A percentile compares a stretch with the other conserved stretches of the same genome.
Evolutionary conservation across 92 coral and sea anemone genomes (phyloP).

Genomic region (Muricea muricata): DNA sequence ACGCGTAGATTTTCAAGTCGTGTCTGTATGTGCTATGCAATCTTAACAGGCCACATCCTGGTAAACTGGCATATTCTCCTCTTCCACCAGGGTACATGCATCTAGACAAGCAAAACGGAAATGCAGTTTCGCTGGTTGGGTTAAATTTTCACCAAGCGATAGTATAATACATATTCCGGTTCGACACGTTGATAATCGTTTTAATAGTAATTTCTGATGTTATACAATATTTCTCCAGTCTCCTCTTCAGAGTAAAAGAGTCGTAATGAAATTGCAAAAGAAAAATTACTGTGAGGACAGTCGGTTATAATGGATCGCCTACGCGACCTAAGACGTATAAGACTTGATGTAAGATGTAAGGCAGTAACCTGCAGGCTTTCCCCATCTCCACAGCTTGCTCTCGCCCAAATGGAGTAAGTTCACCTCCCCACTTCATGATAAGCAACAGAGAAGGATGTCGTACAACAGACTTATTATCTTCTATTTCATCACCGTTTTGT

Average conservation of each 20-base stretch:
- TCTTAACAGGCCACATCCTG: conserved; percentile 93
- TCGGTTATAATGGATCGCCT: no score
- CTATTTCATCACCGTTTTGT: conserved; percentile 37
- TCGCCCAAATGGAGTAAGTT: conserved; percentile 88
- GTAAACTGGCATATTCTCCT: conserved; percentile 84
- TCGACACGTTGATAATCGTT: no score
- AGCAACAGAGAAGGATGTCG: conserved; percentile 67
- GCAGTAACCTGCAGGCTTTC: conserved; percentile 81
- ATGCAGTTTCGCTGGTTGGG: no score
- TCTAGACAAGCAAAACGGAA: conserved; percentile 62
- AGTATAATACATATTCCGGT: no score
- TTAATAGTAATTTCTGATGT: no score
- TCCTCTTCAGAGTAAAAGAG: no score
- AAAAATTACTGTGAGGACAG: no score
- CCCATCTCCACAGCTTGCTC: conserved; percentile 95
- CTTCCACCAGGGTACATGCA: conserved; percentile 97
- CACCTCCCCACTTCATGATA: conserved; percentile 99
- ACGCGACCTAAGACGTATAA: no score
- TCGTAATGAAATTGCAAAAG: no score
- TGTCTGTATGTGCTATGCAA: conserved; percentile 97
- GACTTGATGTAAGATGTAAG: not conserved
- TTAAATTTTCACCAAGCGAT: no score
- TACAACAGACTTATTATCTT: conserved; percentile 26
- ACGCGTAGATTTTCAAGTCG: conserved; percentile 95
- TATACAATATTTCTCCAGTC: no score